A percentile compares a stretch with the other conserved stretches of the same genome.
Evolutionary conservation across 2,797 vertebrate species (phyloP).

Genomic region (Salarias fasciatus): DNA sequence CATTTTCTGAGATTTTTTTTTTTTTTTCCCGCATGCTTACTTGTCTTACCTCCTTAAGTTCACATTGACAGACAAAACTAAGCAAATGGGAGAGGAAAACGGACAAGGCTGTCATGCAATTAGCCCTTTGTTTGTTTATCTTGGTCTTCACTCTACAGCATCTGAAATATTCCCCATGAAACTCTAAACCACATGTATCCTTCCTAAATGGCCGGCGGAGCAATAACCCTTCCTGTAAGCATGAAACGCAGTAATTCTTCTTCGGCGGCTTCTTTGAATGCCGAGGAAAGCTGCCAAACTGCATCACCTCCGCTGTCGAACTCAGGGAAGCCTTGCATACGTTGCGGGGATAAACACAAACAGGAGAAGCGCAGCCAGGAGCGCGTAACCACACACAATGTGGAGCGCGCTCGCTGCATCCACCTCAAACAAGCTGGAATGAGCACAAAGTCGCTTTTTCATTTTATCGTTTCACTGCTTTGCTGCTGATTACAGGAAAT

Average conservation of each 20-base stretch:
- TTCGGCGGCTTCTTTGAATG: slow-evolving; percentile 47
- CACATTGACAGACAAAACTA: slow-evolving; percentile 21
- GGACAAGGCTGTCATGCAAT: slow-evolving; percentile 29
- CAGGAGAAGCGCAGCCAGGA: slow-evolving; percentile 25
- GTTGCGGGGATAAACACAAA: slow-evolving; percentile 62
- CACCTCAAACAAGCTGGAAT: slow-evolving; percentile 51
- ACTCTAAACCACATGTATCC: slow-evolving; percentile 30
- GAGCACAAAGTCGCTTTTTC: slow-evolving; percentile 53
- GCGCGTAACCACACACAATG: slow-evolving; percentile 5
- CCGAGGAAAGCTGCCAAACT: slow-evolving; percentile 41
- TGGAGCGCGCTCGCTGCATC: not conserved
- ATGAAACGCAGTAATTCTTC: slow-evolving; percentile 48
- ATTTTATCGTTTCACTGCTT: slow-evolving; percentile 56
- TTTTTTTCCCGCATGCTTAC: slow-evolving; percentile 11
- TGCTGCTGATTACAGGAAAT: slow-evolving; percentile 77
- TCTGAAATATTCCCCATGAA: slow-evolving; percentile 38
- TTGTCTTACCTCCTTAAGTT: slow-evolving; percentile 19
- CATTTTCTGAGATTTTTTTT: slow-evolving; percentile 7
- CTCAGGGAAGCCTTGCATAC: slow-evolving; percentile 50
- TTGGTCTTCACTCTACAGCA: slow-evolving; percentile 18
- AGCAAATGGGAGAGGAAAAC: slow-evolving; percentile 21
- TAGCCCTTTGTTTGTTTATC: slow-evolving; percentile 51
- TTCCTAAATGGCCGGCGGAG: slow-evolving; percentile 30
- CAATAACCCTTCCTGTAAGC: slow-evolving; percentile 34
- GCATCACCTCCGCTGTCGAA: slow-evolving; percentile 39